These are phyloP conservation scores for Octodonta nipae DNA, from an alignment of 2,888 invertebrate species.

Conservation along the genomic window DNA sequence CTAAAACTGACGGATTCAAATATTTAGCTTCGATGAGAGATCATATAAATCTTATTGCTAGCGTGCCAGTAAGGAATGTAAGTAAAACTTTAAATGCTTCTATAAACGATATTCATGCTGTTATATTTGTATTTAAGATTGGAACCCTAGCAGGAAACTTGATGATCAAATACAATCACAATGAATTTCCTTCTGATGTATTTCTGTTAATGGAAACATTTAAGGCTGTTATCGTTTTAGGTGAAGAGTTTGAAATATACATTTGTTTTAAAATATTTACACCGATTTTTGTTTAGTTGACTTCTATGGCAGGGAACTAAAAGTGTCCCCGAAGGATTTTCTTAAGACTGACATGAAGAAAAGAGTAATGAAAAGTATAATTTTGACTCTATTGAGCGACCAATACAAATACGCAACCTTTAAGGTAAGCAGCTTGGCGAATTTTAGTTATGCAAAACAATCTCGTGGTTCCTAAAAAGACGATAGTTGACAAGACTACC, in stretches of 20 bases:
- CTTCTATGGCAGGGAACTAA: slow-evolving; percentile 15
- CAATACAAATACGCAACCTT: slow-evolving; percentile 28
- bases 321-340: slow-evolving; percentile 27
- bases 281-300: slow-evolving; percentile 21
- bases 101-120: no score
- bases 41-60: slow-evolving; percentile 57
- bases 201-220: slow-evolving; percentile 50
- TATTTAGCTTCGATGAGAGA: slow-evolving; percentile 43
- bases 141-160: slow-evolving; percentile 64
- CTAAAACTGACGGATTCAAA: slow-evolving; percentile 41
- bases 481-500: no score
- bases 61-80: slow-evolving; percentile 59
- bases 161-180: slow-evolving; percentile 51
- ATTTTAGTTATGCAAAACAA: no score
- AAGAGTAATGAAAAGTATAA: slow-evolving; percentile 37
- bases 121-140: slow-evolving; percentile 14
- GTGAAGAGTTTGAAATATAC: no score
- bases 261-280: no score
- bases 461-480: no score
- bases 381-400: slow-evolving; percentile 36
- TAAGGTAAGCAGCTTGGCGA: no score
- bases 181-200: slow-evolving; percentile 61
- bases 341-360: slow-evolving; percentile 36
- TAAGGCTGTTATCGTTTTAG: no score
- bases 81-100: slow-evolving; percentile 14